Conservation (phyloP, 1,140 invertebrate genomes). For the Atta cephalotes region DNA sequence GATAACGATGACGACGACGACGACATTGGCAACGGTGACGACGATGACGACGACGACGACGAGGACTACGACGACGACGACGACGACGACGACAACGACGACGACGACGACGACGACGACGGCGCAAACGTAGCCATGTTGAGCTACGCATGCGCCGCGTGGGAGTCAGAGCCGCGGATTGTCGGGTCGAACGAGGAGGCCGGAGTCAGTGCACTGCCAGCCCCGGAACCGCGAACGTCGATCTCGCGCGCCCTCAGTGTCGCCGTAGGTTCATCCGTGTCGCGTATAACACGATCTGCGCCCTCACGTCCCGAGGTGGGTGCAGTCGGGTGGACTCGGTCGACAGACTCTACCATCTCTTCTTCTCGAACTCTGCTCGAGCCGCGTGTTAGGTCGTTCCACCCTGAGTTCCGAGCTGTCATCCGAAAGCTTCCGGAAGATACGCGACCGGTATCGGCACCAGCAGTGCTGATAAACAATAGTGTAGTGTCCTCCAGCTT, state of each 20-base stretch:
- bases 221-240: conserved; percentile 80
- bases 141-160: conserved; percentile 82
- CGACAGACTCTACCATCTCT: conserved; percentile 3
- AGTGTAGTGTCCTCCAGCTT: conserved; percentile 31
- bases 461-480: conserved; percentile 8
- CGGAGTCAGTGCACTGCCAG: conserved; percentile 84
- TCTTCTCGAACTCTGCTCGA: conserved; percentile 34
- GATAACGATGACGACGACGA: conserved; percentile 25
- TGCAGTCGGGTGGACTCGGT: conserved; percentile 42
- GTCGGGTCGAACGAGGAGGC: conserved; percentile 84
- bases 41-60: conserved; percentile 18
- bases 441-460: background rate
- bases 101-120: conserved; percentile 42
- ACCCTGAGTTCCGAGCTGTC: background rate
- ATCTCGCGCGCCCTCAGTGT: conserved; percentile 24
- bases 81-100: background rate
- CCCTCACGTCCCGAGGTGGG: conserved; percentile 42
- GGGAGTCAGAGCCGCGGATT: conserved; percentile 79
- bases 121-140: conserved; percentile 74
- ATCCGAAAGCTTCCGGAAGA: background rate
- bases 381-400: conserved; percentile 28
- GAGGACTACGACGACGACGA: background rate
- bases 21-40: conserved; percentile 19
- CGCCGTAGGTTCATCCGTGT: conserved; percentile 33
- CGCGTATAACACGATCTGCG: conserved; percentile 35